phyloP scores from a whole-genome alignment of 2,113 vertebrate genomes.

The Muntiacus muntjak region DNA sequence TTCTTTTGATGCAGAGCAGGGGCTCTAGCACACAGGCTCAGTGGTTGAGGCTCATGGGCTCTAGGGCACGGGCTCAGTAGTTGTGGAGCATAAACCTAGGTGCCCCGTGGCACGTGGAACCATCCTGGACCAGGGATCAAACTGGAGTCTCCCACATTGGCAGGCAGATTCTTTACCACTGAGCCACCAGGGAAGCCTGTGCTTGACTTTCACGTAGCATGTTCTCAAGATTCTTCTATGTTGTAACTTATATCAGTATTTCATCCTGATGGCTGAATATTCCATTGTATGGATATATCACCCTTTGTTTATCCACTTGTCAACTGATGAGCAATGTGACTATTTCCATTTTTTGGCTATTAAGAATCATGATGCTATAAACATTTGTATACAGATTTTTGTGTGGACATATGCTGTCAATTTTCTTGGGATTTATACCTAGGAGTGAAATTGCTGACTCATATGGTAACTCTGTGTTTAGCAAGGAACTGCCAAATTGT shows the following conservation, averaged over 20 bases:
- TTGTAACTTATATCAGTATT: not conserved
- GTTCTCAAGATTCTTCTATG: not conserved
- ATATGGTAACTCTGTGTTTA: not conserved
- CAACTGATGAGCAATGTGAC: not conserved
- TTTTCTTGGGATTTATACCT: not conserved
- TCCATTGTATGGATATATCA: too few relatives aligned
- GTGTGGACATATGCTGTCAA: not conserved
- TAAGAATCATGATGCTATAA: not conserved
- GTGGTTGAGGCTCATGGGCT: not conserved
- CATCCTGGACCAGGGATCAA: not conserved
- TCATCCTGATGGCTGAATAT: not conserved
- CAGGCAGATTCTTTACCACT: not conserved
- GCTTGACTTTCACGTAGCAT: not conserved
- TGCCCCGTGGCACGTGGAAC: not conserved
- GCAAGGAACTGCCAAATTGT: not conserved
- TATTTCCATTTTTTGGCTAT: not conserved
- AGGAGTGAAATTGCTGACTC: not conserved
- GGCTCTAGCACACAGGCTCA: not conserved
- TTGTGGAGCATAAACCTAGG: not conserved
- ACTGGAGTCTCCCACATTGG: not conserved
- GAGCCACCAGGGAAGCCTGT: not conserved
- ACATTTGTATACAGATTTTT: not conserved
- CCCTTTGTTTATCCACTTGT: not conserved
- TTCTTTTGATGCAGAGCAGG: not conserved
- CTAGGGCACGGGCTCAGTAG: not conserved